Percentiles rank a stretch among this genome's conserved stretches.
Conservation (phyloP, 2,888 invertebrate species). For the Euclidia mi region DNA sequence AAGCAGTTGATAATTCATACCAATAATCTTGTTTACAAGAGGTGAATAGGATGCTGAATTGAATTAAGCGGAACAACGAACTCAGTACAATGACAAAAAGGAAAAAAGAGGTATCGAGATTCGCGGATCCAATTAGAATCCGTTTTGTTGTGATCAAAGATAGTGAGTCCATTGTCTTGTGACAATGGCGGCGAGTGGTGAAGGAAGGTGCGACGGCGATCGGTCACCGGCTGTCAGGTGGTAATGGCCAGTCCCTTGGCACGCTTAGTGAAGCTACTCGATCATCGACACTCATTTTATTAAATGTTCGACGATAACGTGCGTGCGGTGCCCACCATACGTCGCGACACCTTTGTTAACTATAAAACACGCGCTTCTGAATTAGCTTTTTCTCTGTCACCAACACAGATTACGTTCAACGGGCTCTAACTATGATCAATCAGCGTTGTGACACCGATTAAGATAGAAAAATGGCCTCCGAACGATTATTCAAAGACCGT, state of each 20-base stretch:
- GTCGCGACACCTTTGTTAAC: conserved; percentile 77
- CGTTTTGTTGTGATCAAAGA: conserved; percentile 86
- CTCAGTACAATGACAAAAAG: conserved; percentile 58
- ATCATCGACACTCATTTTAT: conserved; percentile 82
- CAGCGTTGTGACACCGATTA: conserved; percentile 26
- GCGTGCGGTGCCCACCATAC: conserved; percentile 57
- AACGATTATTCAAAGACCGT: background rate
- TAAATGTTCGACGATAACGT: conserved; percentile 78
- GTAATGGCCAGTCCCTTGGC: conserved; percentile 78
- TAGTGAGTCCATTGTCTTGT: conserved; percentile 85
- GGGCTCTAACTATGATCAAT: conserved; percentile 33
- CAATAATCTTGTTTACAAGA: background rate
- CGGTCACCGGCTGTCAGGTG: conserved; percentile 86
- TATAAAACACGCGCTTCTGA: conserved; percentile 71
- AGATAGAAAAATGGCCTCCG: conserved; percentile 7
- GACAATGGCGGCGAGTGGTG: conserved; percentile 77
- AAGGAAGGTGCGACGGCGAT: conserved; percentile 76
- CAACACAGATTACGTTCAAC: conserved; percentile 53
- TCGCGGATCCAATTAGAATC: conserved; percentile 87
- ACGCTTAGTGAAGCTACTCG: conserved; percentile 73
- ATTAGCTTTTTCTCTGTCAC: conserved; percentile 56
- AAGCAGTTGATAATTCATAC: background rate
- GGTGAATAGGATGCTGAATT: conserved; percentile 21
- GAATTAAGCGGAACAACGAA: conserved; percentile 47
- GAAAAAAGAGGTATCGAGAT: conserved; percentile 66